Conservation (phyloP, 2,888 invertebrate species). For the Ophion ellenae region DNA sequence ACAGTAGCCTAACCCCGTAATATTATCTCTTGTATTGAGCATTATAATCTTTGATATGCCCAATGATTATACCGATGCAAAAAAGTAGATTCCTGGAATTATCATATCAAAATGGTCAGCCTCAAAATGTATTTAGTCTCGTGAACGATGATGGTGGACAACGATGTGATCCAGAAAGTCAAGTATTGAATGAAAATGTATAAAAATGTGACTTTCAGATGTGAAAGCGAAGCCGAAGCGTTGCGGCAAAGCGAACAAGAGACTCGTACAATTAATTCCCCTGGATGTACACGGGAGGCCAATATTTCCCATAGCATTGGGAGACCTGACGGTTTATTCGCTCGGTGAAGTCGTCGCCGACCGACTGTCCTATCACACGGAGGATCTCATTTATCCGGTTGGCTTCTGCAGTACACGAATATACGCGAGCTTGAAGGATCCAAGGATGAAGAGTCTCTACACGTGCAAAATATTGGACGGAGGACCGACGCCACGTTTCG, state of each 20-base stretch:
- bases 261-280: slow-evolving; percentile 87
- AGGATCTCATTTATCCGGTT: slow-evolving; percentile 90
- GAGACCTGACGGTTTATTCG: slow-evolving; percentile 89
- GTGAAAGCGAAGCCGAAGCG: slow-evolving; percentile 78
- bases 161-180: neutral
- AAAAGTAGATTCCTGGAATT: too few relatives aligned
- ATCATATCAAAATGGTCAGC: too few relatives aligned
- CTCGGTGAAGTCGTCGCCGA: slow-evolving; percentile 90
- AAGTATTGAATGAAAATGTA: neutral
- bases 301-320: slow-evolving; percentile 89
- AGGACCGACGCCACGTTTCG: slow-evolving; percentile 89
- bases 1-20: too few relatives aligned
- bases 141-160: too few relatives aligned
- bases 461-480: slow-evolving; percentile 92
- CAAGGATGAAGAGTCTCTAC: slow-evolving; percentile 89
- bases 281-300: slow-evolving; percentile 88
- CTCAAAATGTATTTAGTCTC: too few relatives aligned
- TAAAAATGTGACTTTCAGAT: slow-evolving; percentile 58
- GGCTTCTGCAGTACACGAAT: slow-evolving; percentile 91
- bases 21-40: too few relatives aligned
- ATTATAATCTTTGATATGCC: too few relatives aligned
- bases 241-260: slow-evolving; percentile 78
- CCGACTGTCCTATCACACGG: slow-evolving; percentile 88
- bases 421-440: slow-evolving; percentile 90
- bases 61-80: too few relatives aligned